Base-by-base conservation (phyloP, 2,113 vertebrate species). In the Percopsis transmontana region DNA sequence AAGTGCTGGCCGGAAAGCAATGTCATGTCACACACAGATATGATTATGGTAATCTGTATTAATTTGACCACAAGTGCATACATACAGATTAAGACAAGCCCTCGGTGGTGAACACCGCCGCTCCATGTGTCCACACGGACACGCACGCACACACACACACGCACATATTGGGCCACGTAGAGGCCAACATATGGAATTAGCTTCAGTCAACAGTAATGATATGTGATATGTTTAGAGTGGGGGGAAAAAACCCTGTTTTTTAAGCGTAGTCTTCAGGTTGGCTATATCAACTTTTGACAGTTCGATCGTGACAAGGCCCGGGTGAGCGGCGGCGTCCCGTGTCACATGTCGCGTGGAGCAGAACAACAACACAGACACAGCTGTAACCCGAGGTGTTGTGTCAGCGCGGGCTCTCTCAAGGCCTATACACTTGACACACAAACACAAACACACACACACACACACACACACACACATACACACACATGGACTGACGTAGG, bases 21-120 rank as follows among this genome's bases (percentile, higher is more conserved):
- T 65, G 52, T 79, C 70, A 74, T 74, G 67, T 86, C 69, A 81
- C 69, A 74, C 70, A 66, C 75, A 80, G 62, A 83, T 69, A 75
- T 67, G 56, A 81, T 85, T 82, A 77, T 80, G 53, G 63, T 86
- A 74, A 86, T 85, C 66, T 70, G 23, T 59, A 69, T 70, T 69
- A 78, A 79, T 85, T 77, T 82, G 38, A 76, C 77, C 58, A 1
- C 68, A 75, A 62, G 69, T 53, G 77, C 69, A 77, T 83, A 63
- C 81, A 79, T 68, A 69, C 48, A 77, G 55, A 56, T 72, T 74
- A 66, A 7, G 55, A 67, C 61, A 73, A 65, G 47, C 6, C 3
- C 5, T 58, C 75, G 79, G 23, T 51, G 24, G 64, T 55, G 66
- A 60, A 66, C 3, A 15, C 64, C 5, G 18, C 19, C 2, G 54